Evolutionary conservation across 2,888 invertebrate species (phyloP), one percentile per base, ranked within the genome.

Genomic region (Melipona beecheii): DNA sequence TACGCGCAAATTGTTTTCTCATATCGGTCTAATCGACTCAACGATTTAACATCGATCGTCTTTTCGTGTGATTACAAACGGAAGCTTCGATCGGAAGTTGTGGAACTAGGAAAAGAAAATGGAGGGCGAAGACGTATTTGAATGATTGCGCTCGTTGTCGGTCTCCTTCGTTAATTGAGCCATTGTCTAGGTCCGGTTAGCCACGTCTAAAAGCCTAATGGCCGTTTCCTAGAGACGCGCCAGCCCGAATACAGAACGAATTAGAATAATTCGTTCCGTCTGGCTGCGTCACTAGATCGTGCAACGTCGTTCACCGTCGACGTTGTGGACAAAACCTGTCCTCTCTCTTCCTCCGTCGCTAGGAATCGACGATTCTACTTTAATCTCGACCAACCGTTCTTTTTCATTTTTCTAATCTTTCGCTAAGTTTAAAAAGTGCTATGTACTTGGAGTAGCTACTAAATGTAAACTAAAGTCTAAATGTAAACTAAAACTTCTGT

Each of bases 181-280:
- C 88, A 91, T 91, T 90, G 89, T 89, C 90, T 88, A 91, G 89
- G 90, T 90, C 90, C 87, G 91, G 86, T 88, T 88, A 86, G 88
- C 77, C 89, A 84, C 81, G 89, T 90, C 90, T 91, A 85, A 91
- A 80, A 83, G 91, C 81, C 87, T 92, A 92, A 92, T 91, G 83
- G 89, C 85, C 90, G 90, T 90, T 92, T 92, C 91, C 91, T 91
- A 90, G 90, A 86, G 90, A 89, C 90, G 89, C 89, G 90, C 85
- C 90, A 87, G 89, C 87, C 91, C 89, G 91, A 92, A 92, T 92
- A 90, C 90, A 83, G 89, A 86, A 88, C 91, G 88, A 92, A 92
- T 92, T 92, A 92, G 92, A 92, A 92, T 92, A 92, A 92, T 92
- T 92, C 91, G 91, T 91, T 91, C 87, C 90, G 91, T 91, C 92